Conservation (phyloP, 2,797 vertebrate genomes). For the Loris lydekkerianus region DNA sequence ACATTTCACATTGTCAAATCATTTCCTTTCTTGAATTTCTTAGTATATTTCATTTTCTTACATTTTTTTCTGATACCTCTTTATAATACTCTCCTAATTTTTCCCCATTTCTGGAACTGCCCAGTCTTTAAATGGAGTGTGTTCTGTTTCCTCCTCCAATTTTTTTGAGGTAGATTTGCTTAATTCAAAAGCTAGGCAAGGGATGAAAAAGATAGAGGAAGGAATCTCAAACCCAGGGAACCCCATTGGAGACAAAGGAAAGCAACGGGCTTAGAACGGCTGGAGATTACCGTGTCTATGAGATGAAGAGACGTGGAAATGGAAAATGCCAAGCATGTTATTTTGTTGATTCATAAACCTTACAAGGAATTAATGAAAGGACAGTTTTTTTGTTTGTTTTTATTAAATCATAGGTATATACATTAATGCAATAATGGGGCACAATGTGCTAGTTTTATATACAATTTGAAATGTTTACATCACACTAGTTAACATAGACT, state of each 20-base stretch:
- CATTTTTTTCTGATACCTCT: neutral
- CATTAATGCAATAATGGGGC: too few species aligned
- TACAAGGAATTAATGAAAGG: neutral
- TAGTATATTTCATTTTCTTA: slow-evolving; percentile 12
- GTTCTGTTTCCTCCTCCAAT: neutral
- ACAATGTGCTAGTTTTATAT: too few species aligned
- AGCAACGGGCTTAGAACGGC: too few species aligned
- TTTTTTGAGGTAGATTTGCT: neutral
- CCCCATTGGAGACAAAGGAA: neutral
- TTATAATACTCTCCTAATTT: neutral
- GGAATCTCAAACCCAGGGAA: neutral
- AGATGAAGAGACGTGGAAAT: neutral
- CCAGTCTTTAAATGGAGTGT: neutral
- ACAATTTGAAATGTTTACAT: too few species aligned
- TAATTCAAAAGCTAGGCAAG: slow-evolving; percentile 12
- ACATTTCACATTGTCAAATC: neutral
- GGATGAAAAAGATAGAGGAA: neutral
- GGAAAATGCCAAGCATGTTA: neutral
- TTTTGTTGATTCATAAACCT: neutral
- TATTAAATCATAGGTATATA: too few species aligned
- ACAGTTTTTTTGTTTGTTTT: neutral
- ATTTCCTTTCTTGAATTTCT: neutral
- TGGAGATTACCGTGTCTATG: neutral
- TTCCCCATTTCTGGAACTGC: neutral
- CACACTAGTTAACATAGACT: too few species aligned